Evolutionary conservation across 2,888 invertebrate species (phyloP).

Genomic region (Pyrrhia umbra): DNA sequence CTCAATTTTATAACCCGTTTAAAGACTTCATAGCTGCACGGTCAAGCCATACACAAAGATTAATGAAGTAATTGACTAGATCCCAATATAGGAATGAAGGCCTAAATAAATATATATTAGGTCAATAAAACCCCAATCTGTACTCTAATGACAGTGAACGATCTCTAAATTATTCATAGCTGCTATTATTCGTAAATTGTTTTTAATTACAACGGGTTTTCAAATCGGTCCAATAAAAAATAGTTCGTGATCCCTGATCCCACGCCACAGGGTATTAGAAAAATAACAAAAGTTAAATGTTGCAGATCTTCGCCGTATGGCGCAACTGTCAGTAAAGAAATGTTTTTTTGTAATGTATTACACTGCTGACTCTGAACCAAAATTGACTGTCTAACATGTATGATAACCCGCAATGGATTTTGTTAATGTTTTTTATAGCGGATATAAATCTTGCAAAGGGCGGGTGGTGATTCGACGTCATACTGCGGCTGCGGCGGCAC

Average conservation of each 20-base stretch:
- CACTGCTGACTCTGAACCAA: constrained; percentile 71
- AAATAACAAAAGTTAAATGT: constrained; percentile 80
- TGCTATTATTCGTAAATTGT: constrained; percentile 70
- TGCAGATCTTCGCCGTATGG: constrained; percentile 78
- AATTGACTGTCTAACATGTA: constrained; percentile 13
- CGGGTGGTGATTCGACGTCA: constrained; percentile 81
- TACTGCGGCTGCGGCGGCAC: constrained; percentile 80
- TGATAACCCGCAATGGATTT: constrained; percentile 69
- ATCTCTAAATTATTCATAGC: constrained; percentile 72
- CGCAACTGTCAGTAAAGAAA: constrained; percentile 71
- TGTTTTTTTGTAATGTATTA: constrained; percentile 64
- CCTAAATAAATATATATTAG: constrained; percentile 73
- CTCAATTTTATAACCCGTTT: constrained; percentile 17
- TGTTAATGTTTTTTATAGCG: constrained; percentile 58
- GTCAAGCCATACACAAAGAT: constrained; percentile 51
- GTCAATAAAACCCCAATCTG: constrained; percentile 70
- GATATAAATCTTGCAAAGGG: constrained; percentile 81
- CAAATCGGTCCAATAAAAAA: constrained; percentile 64
- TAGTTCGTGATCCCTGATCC: constrained; percentile 72
- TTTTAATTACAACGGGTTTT: constrained; percentile 70
- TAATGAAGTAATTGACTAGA: constrained; percentile 62
- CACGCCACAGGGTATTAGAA: constrained; percentile 77
- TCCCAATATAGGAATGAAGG: constrained; percentile 62
- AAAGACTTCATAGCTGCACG: constrained; percentile 33
- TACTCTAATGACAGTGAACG: constrained; percentile 72